Conservation (phyloP, 2,113 vertebrate species). For the Clupea harengus region DNA sequence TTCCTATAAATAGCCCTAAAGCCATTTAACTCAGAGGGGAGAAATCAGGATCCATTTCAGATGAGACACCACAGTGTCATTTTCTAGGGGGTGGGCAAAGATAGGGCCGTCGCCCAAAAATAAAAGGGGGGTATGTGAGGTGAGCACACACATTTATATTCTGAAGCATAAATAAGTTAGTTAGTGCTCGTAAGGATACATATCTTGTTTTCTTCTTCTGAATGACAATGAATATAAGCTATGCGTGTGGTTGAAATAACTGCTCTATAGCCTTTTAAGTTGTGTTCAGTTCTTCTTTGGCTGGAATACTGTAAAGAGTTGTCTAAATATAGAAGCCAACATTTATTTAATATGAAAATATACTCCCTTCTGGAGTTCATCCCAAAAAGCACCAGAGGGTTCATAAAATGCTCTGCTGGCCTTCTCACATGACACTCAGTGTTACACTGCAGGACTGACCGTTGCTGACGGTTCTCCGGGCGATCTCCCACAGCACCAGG, state of each 20-base stretch:
- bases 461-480: constrained; percentile 93
- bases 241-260: too few relatives aligned
- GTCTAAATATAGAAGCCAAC: background rate
- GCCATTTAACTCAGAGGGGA: constrained; percentile 41
- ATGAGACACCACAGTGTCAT: constrained; percentile 23
- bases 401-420: background rate
- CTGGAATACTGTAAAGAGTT: background rate
- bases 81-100: constrained; percentile 26
- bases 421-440: background rate
- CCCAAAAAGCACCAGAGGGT: background rate
- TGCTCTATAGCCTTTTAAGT: too few relatives aligned
- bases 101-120: constrained; percentile 3
- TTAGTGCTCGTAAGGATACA: too few relatives aligned
- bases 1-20: constrained; percentile 47
- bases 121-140: background rate
- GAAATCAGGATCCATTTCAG: constrained; percentile 51
- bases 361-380: background rate
- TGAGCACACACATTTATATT: background rate
- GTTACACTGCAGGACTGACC: constrained; percentile 72
- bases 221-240: too few relatives aligned
- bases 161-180: background rate
- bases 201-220: too few relatives aligned
- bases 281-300: background rate
- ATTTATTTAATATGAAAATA: background rate
- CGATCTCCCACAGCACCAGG: constrained; percentile 96